Conservation (phyloP, 2,113 vertebrate species). For the Pomatorhinus ruficollis region DNA sequence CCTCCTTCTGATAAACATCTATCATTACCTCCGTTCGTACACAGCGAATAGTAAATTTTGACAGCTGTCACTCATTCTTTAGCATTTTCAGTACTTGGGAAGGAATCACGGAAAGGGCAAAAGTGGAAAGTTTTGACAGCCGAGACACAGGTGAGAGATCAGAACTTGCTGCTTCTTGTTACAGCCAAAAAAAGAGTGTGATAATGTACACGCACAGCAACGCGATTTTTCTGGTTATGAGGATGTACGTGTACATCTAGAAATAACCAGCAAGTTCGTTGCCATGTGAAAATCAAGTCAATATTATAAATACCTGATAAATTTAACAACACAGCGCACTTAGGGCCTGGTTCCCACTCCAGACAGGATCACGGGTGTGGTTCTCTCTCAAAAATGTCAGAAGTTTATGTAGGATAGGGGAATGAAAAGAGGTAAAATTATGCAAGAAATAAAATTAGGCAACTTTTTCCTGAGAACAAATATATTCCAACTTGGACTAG, state of each 20-base stretch:
- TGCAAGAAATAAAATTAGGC: not conserved
- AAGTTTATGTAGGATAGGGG: not conserved
- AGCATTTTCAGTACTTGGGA: not conserved
- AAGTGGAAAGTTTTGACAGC: conserved; percentile 28
- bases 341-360: not conserved
- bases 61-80: conserved; percentile 37
- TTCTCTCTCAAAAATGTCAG: not conserved
- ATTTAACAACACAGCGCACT: not conserved
- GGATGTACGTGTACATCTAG: not conserved
- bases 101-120: not conserved
- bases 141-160: conserved; percentile 3
- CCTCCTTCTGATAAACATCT: not conserved
- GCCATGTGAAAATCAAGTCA: not conserved
- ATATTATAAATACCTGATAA: not conserved
- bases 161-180: not conserved
- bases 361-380: not conserved
- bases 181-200: not conserved
- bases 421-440: not conserved
- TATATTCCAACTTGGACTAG: not conserved
- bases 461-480: not conserved
- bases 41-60: not conserved
- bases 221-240: not conserved
- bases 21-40: not conserved
- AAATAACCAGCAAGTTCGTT: not conserved
- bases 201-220: not conserved